Evolutionary conservation across 2,888 invertebrate genomes (phyloP).

Genomic region (Unio pictorum): DNA sequence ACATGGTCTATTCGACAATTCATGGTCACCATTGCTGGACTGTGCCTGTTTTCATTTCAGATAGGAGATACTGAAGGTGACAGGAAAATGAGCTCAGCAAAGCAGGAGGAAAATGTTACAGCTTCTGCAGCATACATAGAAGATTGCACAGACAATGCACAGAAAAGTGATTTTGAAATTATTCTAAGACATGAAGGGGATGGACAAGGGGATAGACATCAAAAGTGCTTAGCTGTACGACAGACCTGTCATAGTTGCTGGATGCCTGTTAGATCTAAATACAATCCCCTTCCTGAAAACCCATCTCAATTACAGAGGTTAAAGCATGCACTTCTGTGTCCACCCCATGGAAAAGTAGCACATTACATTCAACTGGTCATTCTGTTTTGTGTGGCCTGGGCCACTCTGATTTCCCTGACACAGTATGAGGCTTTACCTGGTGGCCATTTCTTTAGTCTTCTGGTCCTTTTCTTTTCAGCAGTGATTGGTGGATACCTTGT

Average conservation of each 20-base stretch:
- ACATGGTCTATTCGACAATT: too few relatives aligned
- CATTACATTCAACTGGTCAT: slow-evolving; percentile 71
- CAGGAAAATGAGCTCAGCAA: too few relatives aligned
- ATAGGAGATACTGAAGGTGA: too few relatives aligned
- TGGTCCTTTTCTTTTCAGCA: slow-evolving; percentile 59
- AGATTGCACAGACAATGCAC: too few relatives aligned
- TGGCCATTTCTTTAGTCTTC: slow-evolving; percentile 63
- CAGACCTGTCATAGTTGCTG: slow-evolving; percentile 31
- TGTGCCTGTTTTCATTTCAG: too few relatives aligned
- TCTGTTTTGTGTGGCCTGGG: slow-evolving; percentile 47
- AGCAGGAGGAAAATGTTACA: too few relatives aligned
- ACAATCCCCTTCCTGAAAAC: slow-evolving; percentile 53
- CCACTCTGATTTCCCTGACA: slow-evolving; percentile 52
- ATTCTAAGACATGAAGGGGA: background rate
- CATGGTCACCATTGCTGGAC: too few relatives aligned
- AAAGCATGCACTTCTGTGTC: slow-evolving; percentile 58
- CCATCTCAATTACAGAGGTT: slow-evolving; percentile 41
- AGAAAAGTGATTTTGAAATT: too few relatives aligned
- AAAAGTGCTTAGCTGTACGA: slow-evolving; percentile 32
- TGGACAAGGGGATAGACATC: slow-evolving; percentile 2
- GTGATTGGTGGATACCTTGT: slow-evolving; percentile 61
- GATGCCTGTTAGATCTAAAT: slow-evolving; percentile 48
- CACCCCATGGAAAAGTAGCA: slow-evolving; percentile 65
- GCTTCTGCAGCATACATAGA: too few relatives aligned
- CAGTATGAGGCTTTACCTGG: slow-evolving; percentile 60